Base-by-base conservation (phyloP, 2,888 invertebrate genomes). In the Apotomis betuletana region DNA sequence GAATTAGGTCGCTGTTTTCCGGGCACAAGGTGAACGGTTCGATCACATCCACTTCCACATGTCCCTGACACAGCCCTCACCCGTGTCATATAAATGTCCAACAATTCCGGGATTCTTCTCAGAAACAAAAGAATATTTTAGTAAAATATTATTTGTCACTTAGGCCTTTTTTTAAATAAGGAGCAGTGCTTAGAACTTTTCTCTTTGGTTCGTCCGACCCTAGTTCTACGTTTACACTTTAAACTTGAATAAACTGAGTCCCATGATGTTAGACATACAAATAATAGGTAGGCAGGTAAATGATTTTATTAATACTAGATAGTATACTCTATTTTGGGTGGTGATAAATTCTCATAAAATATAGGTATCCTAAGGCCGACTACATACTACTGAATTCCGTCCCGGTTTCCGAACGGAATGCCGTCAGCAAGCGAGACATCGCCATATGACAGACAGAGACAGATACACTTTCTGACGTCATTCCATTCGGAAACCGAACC, bases 21-120 rank as follows among this genome's bases (percentile, higher is more conserved):
- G 49, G 9, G 49, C 9, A 49, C 49, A 10, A 10, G 9, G 49
- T 12, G 0, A 49, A 49, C 12, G 10, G 49, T 49, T 10, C 49
- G 49, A 49, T 49, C 49, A 49, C 27, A 27, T 27, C 1, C 27
- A 27, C 27, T 27, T 27, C 27, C 27, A 27, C 2, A 49, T 49
- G 49, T 49, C 49, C 49, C 49, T 49, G 49, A 49, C 49, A 49
- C 9, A 49, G 49, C 49, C 49, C 9, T 49, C 9, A 49, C 49
- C 49, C 49, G 49, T 49, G 49, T 49, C 49, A 49, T 49, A 49
- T 49, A 49, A 49, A 49, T 49, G 49, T 49, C 49, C 49, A 49
- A 49, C 49, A 49, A 49, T 49, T 49, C 49, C 49, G 9, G 49
- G 49, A 8, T 3, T 10, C 49, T 49, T 0, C 10, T 49, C 49